Conservation (phyloP, 2,797 vertebrate species). For the Euphonia xanthogaster region DNA sequence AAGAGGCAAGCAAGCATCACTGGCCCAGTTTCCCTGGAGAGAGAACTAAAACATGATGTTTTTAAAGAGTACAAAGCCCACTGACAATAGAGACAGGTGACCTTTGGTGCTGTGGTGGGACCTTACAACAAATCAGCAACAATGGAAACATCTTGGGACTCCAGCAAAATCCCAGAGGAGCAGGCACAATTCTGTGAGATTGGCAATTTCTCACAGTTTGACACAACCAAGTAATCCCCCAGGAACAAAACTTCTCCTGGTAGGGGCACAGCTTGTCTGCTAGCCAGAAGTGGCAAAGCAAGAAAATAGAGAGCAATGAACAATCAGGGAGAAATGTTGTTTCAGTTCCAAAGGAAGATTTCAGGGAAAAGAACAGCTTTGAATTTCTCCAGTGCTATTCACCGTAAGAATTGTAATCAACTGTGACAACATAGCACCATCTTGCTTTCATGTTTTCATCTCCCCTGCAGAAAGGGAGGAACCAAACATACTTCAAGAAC, state of each 20-base stretch:
- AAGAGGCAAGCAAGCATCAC: neutral
- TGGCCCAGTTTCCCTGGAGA: neutral
- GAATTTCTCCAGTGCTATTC: constrained; percentile 23
- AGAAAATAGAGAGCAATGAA: neutral
- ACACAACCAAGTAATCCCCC: neutral
- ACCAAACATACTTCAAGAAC: neutral
- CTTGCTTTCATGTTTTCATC: neutral
- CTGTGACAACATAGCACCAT: neutral
- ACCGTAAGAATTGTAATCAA: neutral
- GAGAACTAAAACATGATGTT: neutral
- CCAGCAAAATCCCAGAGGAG: constrained; percentile 3
- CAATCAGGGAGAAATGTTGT: neutral
- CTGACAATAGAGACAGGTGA: neutral
- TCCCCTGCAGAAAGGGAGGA: neutral
- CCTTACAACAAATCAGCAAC: neutral
- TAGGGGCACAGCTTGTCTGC: neutral
- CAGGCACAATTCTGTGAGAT: neutral
- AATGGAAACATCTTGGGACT: neutral
- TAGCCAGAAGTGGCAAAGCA: neutral
- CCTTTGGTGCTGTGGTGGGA: neutral
- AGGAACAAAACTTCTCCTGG: neutral
- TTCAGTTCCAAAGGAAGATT: neutral
- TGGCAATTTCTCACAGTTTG: neutral
- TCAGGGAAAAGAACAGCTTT: neutral
- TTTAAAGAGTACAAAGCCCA: neutral